Base-by-base conservation (phyloP, 2,888 invertebrate genomes). In the Melanophora roralis region DNA sequence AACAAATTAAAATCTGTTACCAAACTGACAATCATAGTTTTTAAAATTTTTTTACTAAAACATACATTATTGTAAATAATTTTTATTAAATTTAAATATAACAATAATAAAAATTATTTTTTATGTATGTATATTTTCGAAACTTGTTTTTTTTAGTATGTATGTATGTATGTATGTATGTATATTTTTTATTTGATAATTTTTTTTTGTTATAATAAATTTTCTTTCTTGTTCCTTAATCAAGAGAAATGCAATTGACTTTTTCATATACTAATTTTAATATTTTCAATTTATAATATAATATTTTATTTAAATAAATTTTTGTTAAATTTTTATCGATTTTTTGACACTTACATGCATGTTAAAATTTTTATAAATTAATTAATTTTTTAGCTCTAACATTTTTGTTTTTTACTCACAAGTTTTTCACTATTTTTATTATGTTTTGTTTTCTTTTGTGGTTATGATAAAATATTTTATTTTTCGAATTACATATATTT, bases 161-260 rank as follows among this genome's bases (percentile, higher is more conserved):
- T 47, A 16, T 65, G 55, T 62, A 62, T 72, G 60, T 23, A 2
- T 9, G 11, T 43, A 16, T 45, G 16, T 45, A 19, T 43, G 14
- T n/a, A n/a, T n/a, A 36, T 21, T 38, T 60, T 67, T 32, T 53
- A 7, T 45, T 43, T 72, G 12, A 36, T 51, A 23, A 6, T 62
- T 32, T 16, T 47, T 14, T 27, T 57, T 47, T n/a, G 67, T 60
- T 60, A 59, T 60, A 27, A 27, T 27, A 27, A 5, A 27, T 27
- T 5, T 27, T 64, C 64, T 57, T 60, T 49, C n/a, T 78, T 67
- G 38, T 57, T 72, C 76, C 80, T 80, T 80, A 80, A 80, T 68
- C 68, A 76, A 80, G 80, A 80, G 80, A 81, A 81, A 78, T 78
- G 78, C 78, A 81, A 81, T 80, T 80, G 80, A 80, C 80, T 80